Base-by-base conservation (phyloP, 2,888 invertebrate genomes). In the Nomada flava region DNA sequence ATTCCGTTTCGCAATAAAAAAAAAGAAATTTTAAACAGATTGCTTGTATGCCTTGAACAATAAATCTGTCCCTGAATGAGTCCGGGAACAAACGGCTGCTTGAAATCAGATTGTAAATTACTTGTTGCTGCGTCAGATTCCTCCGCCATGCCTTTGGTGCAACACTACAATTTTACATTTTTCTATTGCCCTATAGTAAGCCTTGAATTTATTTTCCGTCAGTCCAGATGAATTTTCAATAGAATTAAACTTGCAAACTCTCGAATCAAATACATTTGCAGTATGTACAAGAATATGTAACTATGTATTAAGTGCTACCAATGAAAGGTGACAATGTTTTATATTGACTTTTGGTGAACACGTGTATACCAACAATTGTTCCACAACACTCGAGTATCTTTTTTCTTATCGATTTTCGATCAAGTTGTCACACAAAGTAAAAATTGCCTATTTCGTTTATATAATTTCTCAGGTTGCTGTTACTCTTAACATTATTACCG, bases 51-150 rank as follows among this genome's bases (percentile, higher is more conserved):
- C 20, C 5, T 18, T 18, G 29, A n/a, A 55, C 60, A 79, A 81
- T 84, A 85, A 84, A 85, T 85, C 81, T 81, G 57, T 62, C 81
- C 42, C 53, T 53, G 44, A 55, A 70, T 52, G 67, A 53, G 47
- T 15, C 44, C 23, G 55, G 15, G 26, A 26, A 57, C 71, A 83
- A 79, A 83, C 63, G 68, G 50, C 13, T 52, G 71, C 26, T 71
- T 60, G 44, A 65, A 72, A 77, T 79, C 64, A 57, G 52, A 65
- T 67, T 69, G 59, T 84, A 84, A 84, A 84, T 84, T 77, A 83
- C 15, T 55, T 71, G 60, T 68, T 77, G 75, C 55, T 64, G 64
- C 36, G 26, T 20, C 60, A 75, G 44, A 62, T 76, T 36, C 36
- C 47, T 42, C 50, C 47, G 29, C 26, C 15, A 26, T 57, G n/a